Evolutionary conservation across 2,888 invertebrate genomes (phyloP).

Genomic region (Drosophila diplacantha): DNA sequence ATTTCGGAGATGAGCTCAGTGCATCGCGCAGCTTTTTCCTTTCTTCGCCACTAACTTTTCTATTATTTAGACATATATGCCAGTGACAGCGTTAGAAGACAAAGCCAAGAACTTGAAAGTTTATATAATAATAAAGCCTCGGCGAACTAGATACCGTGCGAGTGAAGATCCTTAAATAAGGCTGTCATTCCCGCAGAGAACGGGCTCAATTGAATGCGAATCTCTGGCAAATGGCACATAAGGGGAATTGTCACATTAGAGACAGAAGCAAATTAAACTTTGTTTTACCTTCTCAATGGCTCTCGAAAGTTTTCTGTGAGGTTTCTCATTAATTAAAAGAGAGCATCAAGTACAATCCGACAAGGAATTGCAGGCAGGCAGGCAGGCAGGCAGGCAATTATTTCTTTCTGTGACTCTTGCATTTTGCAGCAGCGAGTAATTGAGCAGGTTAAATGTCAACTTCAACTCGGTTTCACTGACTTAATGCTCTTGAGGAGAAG

Average conservation of each 20-base stretch:
- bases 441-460: background rate
- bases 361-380: background rate
- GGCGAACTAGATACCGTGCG: constrained; percentile 15
- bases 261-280: constrained; percentile 19
- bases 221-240: constrained; percentile 12
- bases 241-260: constrained; percentile 12
- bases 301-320: constrained; percentile 15
- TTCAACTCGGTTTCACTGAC: background rate
- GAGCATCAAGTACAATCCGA: background rate
- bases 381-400: background rate
- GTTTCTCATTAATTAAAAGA: constrained; percentile 16
- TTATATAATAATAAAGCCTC: constrained; percentile 11
- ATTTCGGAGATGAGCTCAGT: constrained; percentile 31
- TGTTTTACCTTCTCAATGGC: constrained; percentile 10
- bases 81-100: constrained; percentile 54
- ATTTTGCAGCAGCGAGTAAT: constrained; percentile 6
- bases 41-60: constrained; percentile 60
- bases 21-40: constrained; percentile 22
- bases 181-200: background rate
- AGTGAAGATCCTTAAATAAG: background rate
- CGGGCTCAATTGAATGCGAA: constrained; percentile 12
- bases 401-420: background rate
- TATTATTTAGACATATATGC: constrained; percentile 70
- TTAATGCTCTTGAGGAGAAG: background rate
- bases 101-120: constrained; percentile 37